These are phyloP conservation scores for Stomatorhinus walkeri DNA, from an alignment of 2,797 vertebrate genomes.

Conservation along the genomic window DNA sequence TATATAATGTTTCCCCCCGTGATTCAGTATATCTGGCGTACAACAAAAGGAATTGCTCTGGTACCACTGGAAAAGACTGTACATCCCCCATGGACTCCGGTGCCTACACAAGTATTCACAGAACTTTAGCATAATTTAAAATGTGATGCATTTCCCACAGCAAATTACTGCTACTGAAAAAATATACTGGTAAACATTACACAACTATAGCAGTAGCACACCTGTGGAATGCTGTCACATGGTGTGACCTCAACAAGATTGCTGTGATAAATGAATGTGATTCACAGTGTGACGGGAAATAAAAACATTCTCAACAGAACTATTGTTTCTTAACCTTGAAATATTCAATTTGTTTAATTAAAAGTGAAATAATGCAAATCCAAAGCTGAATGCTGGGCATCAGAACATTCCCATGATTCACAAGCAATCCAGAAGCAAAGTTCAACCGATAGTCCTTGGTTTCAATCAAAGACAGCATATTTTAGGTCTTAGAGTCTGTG, in stretches of 20 bases:
- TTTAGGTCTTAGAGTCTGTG: neutral
- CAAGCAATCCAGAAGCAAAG: neutral
- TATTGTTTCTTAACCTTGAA: neutral
- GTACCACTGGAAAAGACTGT: neutral
- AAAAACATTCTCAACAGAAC: neutral
- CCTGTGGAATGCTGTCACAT: neutral
- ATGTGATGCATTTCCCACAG: neutral
- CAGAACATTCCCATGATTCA: neutral
- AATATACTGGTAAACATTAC: neutral
- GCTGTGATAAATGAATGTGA: neutral
- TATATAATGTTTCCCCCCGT: neutral
- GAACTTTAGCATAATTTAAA: neutral
- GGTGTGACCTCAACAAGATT: neutral
- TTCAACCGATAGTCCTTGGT: neutral
- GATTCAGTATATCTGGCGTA: neutral
- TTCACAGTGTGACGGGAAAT: neutral
- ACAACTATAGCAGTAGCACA: neutral
- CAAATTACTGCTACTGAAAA: neutral
- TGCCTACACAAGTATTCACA: neutral
- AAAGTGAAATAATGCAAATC: slow-evolving; percentile 7
- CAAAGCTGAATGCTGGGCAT: neutral
- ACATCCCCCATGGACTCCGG: neutral
- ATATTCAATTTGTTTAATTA: neutral
- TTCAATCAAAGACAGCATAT: neutral
- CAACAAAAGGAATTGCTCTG: neutral